Percentiles rank a stretch among this genome's conserved stretches.
Evolutionary conservation across 1,140 invertebrate species (phyloP).

Genomic region (Drosophila melanogaster): Release_6_plus_ISO1_MT NC_004354.4:12825501-12826000

Average conservation of each 20-base stretch:
- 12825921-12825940: neutral
- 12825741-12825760: slow-evolving; percentile 2
- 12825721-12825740: slow-evolving; percentile 43
- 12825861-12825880: slow-evolving; percentile 37
- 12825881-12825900: slow-evolving; percentile 17
- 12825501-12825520: neutral
- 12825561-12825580: too few species aligned
- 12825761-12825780: neutral
- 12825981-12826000: slow-evolving; percentile 8
- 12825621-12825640: slow-evolving; percentile 2
- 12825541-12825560: too few species aligned
- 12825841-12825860: slow-evolving; percentile 35
- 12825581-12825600: too few species aligned
- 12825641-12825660: slow-evolving; percentile 29
- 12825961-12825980: slow-evolving; percentile 47
- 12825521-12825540: too few species aligned
- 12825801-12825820: slow-evolving; percentile 30
- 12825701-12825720: slow-evolving; percentile 1
- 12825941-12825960: slow-evolving; percentile 18
- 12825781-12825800: slow-evolving; percentile 26
- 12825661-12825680: slow-evolving; percentile 16
- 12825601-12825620: neutral
- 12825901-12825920: neutral
- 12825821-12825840: slow-evolving; percentile 23
- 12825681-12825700: slow-evolving; percentile 28